phyloP scores from a whole-genome alignment of 92 coral and sea anemone genomes.

The Chrysogorgia sp. region DNA sequence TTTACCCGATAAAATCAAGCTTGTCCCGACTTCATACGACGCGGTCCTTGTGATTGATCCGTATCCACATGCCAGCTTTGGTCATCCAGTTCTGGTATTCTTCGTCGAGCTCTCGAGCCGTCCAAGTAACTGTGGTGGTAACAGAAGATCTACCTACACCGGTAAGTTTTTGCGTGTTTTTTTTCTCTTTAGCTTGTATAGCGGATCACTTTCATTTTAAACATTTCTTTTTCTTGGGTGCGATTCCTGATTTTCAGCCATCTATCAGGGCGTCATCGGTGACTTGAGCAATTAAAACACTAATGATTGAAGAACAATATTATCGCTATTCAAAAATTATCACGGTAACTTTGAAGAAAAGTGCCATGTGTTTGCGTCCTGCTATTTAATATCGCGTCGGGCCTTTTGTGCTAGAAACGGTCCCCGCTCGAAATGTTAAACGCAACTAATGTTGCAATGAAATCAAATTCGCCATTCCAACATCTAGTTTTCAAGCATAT shows the following conservation, averaged over 20 bases:
- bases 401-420: slow-evolving; percentile 29
- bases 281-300: slow-evolving; percentile 24
- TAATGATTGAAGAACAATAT: slow-evolving; percentile 48
- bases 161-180: slow-evolving; percentile 62
- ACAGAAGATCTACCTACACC: slow-evolving; percentile 65
- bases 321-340: slow-evolving; percentile 51
- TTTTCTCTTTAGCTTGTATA: not conserved
- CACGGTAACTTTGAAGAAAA: slow-evolving; percentile 47
- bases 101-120: slow-evolving; percentile 68
- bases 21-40: slow-evolving; percentile 64
- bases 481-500: not conserved
- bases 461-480: not conserved
- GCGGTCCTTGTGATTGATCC: slow-evolving; percentile 90
- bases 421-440: slow-evolving; percentile 6
- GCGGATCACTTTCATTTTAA: no score
- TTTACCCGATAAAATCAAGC: slow-evolving; percentile 69
- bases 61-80: slow-evolving; percentile 82
- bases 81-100: slow-evolving; percentile 86
- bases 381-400: slow-evolving; percentile 43
- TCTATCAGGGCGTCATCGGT: slow-evolving; percentile 13
- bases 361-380: slow-evolving; percentile 31
- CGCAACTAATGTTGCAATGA: not conserved
- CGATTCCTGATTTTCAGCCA: not conserved
- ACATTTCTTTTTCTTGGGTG: not conserved
- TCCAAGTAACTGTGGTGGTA: slow-evolving; percentile 54